A percentile compares a stretch with the other conserved stretches of the same genome.
phyloP scores from a whole-genome alignment of 2,888 invertebrate genomes.

The Loripinus fragilis region DNA sequence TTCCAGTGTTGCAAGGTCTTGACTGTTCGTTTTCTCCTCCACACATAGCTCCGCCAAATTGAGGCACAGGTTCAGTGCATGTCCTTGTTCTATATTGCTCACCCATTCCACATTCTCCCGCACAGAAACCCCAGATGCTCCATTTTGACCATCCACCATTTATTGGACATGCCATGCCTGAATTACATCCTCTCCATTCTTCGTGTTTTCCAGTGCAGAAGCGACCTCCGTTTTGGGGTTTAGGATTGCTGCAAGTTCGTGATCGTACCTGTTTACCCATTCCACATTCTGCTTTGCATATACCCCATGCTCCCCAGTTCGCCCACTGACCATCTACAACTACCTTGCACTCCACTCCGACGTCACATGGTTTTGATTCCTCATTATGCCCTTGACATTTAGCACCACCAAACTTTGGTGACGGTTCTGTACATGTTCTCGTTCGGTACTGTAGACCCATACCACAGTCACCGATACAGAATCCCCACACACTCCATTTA shows the following conservation, averaged over 20 bases:
- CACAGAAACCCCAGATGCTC: slow-evolving; percentile 45
- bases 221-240: slow-evolving; percentile 37
- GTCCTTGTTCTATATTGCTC: slow-evolving; percentile 28
- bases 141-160: slow-evolving; percentile 52
- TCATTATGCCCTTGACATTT: slow-evolving; percentile 33
- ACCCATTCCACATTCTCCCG: slow-evolving; percentile 44
- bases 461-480: slow-evolving; percentile 40
- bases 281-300: slow-evolving; percentile 35
- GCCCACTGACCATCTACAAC: slow-evolving; percentile 44
- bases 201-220: slow-evolving; percentile 32
- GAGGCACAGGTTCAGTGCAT: slow-evolving; percentile 50
- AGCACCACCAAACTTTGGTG: slow-evolving; percentile 37
- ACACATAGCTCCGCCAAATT: slow-evolving; percentile 51
- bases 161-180: slow-evolving; percentile 45
- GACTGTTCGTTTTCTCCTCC: slow-evolving; percentile 36
- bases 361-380: slow-evolving; percentile 34
- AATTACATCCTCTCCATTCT: slow-evolving; percentile 38
- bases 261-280: slow-evolving; percentile 22
- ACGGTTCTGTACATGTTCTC: slow-evolving; percentile 39
- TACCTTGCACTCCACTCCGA: slow-evolving; percentile 31
- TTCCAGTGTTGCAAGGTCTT: slow-evolving; percentile 33
- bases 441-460: slow-evolving; percentile 24
- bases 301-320: slow-evolving; percentile 39
- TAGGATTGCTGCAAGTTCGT: slow-evolving; percentile 43
- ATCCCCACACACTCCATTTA: slow-evolving; percentile 30